Conservation (phyloP, 2,113 vertebrate species). For the Panthera uncia region DNA sequence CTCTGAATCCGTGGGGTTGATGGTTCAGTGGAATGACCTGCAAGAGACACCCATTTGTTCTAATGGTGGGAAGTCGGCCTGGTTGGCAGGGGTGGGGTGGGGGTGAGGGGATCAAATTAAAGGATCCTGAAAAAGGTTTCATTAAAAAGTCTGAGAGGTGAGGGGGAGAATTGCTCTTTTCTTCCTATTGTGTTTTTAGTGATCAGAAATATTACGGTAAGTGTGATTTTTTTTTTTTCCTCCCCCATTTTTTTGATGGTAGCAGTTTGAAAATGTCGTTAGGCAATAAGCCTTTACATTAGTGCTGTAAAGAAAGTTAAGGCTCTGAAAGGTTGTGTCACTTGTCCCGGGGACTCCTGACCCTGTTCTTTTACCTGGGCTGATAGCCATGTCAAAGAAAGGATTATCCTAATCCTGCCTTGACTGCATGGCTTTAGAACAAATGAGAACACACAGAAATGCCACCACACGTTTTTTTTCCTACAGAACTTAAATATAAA, state of each 20-base stretch:
- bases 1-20: neutral
- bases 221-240: neutral
- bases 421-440: neutral
- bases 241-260: neutral
- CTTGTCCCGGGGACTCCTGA: neutral
- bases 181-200: neutral
- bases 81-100: neutral
- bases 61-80: neutral
- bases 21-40: neutral
- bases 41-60: neutral
- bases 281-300: neutral
- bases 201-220: neutral
- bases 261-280: neutral
- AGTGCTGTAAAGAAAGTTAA: neutral
- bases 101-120: neutral
- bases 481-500: neutral
- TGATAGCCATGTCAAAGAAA: conserved; percentile 2
- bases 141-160: neutral
- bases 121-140: neutral
- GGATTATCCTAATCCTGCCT: neutral
- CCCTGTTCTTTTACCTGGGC: neutral
- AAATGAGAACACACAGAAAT: neutral
- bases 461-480: neutral
- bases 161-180: neutral
- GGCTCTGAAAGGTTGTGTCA: neutral